Percentiles rank a stretch among this genome's conserved stretches.
Conservation (phyloP, 2,888 invertebrate species). For the Napeogenes sylphis region DNA sequence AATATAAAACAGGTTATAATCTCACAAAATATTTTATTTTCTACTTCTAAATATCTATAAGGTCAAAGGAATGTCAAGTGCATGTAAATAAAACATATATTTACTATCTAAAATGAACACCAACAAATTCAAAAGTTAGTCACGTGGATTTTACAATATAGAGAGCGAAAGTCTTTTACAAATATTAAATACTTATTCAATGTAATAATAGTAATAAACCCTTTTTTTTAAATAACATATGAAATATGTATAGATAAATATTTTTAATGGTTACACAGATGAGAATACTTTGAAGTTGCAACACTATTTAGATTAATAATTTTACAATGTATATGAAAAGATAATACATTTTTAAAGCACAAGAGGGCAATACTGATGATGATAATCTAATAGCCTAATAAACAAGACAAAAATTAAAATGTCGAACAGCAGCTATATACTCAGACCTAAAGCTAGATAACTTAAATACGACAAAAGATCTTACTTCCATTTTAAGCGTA, state of each 20-base stretch:
- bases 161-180: too few species aligned
- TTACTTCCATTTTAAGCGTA: slow-evolving; percentile 4
- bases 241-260: too few species aligned
- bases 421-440: neutral
- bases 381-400: neutral
- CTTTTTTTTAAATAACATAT: too few species aligned
- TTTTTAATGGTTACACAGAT: too few species aligned
- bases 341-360: slow-evolving; percentile 3
- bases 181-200: too few species aligned
- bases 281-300: too few species aligned
- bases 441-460: neutral
- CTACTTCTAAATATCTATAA: slow-evolving; percentile 17
- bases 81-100: slow-evolving; percentile 15
- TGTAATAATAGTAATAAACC: too few species aligned
- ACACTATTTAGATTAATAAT: too few species aligned
- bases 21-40: slow-evolving; percentile 17
- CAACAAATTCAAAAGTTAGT: slow-evolving; percentile 11
- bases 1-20: slow-evolving; percentile 16
- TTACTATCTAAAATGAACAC: slow-evolving; percentile 21
- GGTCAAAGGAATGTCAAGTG: slow-evolving; percentile 10
- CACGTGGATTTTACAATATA: too few species aligned
- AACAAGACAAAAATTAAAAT: neutral
- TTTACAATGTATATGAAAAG: neutral
- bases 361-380: neutral
- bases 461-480: neutral